phyloP scores from a whole-genome alignment of 1,140 invertebrate species.

The Venturia canescens region DNA sequence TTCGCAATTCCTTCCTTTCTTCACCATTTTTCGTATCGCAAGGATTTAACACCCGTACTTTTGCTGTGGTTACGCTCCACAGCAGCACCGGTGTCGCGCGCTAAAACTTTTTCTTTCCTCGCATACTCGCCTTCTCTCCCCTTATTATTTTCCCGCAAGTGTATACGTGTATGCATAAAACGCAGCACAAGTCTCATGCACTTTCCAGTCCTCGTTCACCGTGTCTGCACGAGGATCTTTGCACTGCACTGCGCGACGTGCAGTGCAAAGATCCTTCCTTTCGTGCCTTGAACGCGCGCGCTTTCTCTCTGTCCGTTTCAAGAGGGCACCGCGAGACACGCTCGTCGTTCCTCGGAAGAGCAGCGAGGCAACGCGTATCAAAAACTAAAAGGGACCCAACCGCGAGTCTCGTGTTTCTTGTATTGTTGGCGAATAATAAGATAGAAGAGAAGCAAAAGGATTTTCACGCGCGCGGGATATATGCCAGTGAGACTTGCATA shows the following conservation, averaged over 20 bases:
- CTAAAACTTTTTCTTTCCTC: neutral
- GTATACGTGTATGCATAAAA: neutral
- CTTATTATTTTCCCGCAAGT: neutral
- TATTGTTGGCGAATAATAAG: conserved; percentile 22
- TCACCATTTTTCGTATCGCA: neutral
- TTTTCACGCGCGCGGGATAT: conserved; percentile 12
- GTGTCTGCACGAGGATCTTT: too few relatives aligned
- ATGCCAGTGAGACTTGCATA: neutral
- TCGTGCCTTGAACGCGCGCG: neutral
- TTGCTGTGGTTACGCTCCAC: neutral
- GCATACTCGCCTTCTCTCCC: neutral
- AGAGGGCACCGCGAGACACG: neutral
- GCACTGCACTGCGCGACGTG: neutral
- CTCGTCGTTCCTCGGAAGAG: neutral
- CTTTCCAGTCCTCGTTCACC: neutral
- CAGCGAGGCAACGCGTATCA: neutral
- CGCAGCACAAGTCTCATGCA: neutral
- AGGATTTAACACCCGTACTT: neutral
- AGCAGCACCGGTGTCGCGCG: neutral
- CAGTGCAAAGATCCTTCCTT: neutral
- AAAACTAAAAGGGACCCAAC: neutral
- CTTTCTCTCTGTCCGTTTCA: neutral
- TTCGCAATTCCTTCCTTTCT: neutral
- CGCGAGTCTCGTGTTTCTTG: conserved; percentile 20
- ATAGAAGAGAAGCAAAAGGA: neutral